Base-by-base conservation (phyloP, 2,113 vertebrate genomes). In the Maccullochella peelii region DNA sequence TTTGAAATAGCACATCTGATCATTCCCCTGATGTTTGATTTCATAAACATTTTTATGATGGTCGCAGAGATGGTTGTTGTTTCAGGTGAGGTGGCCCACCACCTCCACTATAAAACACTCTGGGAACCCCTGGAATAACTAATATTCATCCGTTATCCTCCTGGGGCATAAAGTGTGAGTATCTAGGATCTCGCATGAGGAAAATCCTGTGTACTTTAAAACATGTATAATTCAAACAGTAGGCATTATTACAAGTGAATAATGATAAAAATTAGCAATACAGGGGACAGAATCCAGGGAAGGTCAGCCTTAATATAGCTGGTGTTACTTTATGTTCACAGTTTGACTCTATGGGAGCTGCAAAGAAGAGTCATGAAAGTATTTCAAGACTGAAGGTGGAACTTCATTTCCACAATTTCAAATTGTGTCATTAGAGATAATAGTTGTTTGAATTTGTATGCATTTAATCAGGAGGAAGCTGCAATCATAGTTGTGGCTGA, bases 191-290 rank as follows among this genome's bases (percentile, higher is more conserved):
- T 75, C 12, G 5, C 21, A 14, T 36, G 23, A 33, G 36, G 12
- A n/a, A 50, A 73, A 67, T 61, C 30, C 20, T 23, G 1, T 55
- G 21, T 16, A 36, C 36, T 55, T 59, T 47, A 25, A 80, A 87
- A 72, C 30, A 54, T 47, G 11, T 38, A 8, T 8, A 10, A 69
- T 20, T 49, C n/a, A 40, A 54, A 71, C 36, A 30, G 58, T 18
- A 21, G 27, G 23, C 8, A n/a, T 58, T 1, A 1, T 47, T 16
- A 58, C 20, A 58, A 27, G 4, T 47, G 7, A 68, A 58, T 33
- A 21, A 54, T 67, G 27, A 47, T 66, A 4, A 21, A 50, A 27
- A 10, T 12, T 1, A 18, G 49, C 68, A 27, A 25, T 67, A 9
- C 40, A 25, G 14, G 6, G 3, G 63, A 47, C n/a, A 47, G 7